Evolutionary conservation across 2,113 vertebrate genomes (phyloP).

Genomic region (Sula dactylatra): DNA sequence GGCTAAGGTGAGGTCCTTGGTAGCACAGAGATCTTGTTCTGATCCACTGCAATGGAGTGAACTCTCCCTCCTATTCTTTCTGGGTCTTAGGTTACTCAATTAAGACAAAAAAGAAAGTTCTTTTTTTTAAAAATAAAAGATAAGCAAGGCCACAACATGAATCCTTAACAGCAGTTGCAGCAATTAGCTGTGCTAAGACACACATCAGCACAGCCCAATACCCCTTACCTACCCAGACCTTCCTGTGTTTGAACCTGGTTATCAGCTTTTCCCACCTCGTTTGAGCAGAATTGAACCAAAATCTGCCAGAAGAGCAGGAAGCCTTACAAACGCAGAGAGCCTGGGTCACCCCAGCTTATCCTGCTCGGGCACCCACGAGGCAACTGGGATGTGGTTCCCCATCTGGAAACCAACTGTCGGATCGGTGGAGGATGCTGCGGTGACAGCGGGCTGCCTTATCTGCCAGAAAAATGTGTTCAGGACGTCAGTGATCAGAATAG

Average conservation of each 20-base stretch:
- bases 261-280: not conserved
- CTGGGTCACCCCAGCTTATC: not conserved
- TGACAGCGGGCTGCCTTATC: not conserved
- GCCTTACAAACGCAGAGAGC: not conserved
- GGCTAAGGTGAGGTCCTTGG: no score
- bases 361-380: not conserved
- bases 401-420: not conserved
- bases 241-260: not conserved
- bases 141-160: not conserved
- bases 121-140: not conserved
- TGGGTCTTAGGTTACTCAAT: not conserved
- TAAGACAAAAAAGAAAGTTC: not conserved
- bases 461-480: not conserved
- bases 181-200: no score
- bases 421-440: not conserved
- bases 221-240: not conserved
- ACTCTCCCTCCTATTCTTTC: not conserved
- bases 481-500: not conserved
- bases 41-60: not conserved
- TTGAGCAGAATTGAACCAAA: not conserved
- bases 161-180: not conserved
- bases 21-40: not conserved
- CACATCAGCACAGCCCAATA: no score
- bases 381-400: rapidly evolving
- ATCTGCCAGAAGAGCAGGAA: not conserved